Percentiles rank a stretch among this genome's conserved stretches.
These are phyloP conservation scores for Eretmochelys imbricata DNA, from an alignment of 2,113 vertebrate species.

Conservation along the genomic window DNA sequence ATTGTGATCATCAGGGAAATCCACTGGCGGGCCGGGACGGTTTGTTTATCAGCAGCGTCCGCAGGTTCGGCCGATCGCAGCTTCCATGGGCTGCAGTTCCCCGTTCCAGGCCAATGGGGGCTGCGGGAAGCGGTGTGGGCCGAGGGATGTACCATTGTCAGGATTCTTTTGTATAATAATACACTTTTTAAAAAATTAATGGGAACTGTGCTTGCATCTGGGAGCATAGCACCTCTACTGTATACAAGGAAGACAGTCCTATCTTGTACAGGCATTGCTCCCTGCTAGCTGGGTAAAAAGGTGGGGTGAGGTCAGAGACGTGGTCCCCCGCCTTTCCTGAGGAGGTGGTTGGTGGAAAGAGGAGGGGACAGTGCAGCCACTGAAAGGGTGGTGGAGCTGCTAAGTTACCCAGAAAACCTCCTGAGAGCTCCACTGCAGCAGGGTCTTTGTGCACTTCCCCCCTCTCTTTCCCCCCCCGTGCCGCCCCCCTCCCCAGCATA, in stretches of 20 bases:
- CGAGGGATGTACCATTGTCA: background rate
- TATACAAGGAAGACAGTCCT: constrained; percentile 54
- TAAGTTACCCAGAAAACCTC: background rate
- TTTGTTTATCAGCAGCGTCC: no score
- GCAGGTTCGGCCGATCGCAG: no score
- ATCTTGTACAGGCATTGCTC: background rate
- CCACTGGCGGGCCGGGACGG: no score
- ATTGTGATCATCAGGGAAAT: background rate
- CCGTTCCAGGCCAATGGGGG: no score
- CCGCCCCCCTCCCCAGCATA: background rate
- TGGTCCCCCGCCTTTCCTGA: background rate
- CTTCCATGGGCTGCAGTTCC: no score
- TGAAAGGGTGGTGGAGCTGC: rapidly evolving
- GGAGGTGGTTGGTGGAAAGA: background rate
- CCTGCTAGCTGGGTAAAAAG: background rate
- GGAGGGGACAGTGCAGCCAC: background rate
- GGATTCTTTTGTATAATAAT: background rate
- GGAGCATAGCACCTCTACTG: background rate
- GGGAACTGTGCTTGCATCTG: background rate
- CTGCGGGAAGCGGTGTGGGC: no score
- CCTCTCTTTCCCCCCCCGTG: no score
- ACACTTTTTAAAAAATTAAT: background rate
- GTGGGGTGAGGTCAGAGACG: rapidly evolving
- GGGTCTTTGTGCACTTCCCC: background rate
- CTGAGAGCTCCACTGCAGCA: background rate